These are phyloP conservation scores for Toxostoma redivivum DNA, from an alignment of 2,113 vertebrate genomes.

Conservation along the genomic window DNA sequence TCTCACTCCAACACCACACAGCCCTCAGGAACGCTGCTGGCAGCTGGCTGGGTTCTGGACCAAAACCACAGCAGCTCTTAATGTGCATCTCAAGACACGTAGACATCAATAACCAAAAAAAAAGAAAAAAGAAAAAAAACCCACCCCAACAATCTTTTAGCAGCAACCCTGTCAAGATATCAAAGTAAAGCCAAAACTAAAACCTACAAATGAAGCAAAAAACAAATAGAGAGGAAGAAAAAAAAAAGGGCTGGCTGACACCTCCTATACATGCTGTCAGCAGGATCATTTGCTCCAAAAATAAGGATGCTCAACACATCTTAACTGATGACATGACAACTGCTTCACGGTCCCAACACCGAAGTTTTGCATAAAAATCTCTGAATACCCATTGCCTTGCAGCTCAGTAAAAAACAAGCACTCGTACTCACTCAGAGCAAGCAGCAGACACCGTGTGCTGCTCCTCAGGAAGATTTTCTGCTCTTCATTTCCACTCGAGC, in stretches of 20 bases:
- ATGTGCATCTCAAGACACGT: neutral
- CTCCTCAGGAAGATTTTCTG: neutral
- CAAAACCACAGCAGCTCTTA: neutral
- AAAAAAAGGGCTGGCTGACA: slow-evolving; percentile 14
- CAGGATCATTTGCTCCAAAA: slow-evolving; percentile 23
- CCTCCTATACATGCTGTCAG: slow-evolving; percentile 17
- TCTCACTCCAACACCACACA: neutral
- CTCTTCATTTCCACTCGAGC: neutral
- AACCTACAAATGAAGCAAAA: neutral
- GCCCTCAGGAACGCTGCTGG: slow-evolving; percentile 16
- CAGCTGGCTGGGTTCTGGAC: neutral
- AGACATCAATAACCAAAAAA: neutral
- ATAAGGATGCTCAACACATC: neutral
- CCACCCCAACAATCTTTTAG: neutral
- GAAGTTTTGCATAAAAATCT: neutral
- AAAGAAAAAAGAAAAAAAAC: neutral
- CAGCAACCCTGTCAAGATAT: neutral
- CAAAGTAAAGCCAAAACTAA: slow-evolving; percentile 7
- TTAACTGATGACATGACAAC: neutral
- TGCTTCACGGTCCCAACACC: neutral
- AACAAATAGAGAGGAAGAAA: neutral
- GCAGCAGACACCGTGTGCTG: accelerated
- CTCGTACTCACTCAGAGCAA: neutral
- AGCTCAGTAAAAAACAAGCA: neutral
- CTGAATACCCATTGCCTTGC: neutral